Evolutionary conservation across 2,113 vertebrate species (phyloP).

Genomic region (Neolamprologus variostigma): DNA sequence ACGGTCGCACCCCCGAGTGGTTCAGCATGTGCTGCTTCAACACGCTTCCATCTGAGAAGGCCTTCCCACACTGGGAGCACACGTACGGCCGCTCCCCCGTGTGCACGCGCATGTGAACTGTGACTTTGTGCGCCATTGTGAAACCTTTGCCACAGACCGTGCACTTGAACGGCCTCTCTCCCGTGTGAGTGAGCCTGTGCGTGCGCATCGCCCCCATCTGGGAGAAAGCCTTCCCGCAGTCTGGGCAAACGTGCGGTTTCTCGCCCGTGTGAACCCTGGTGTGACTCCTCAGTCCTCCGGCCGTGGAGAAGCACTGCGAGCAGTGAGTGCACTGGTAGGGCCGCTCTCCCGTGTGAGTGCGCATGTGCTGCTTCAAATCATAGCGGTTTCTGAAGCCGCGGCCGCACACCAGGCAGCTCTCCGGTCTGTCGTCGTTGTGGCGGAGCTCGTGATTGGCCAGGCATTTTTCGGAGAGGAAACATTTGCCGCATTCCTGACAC

Average conservation of each 20-base stretch:
- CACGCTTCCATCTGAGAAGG: slow-evolving; percentile 65
- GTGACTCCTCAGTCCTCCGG: slow-evolving; percentile 61
- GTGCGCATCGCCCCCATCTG: slow-evolving; percentile 66
- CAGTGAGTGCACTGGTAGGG: slow-evolving; percentile 67
- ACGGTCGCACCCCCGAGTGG: slow-evolving; percentile 67
- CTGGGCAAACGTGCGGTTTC: slow-evolving; percentile 60
- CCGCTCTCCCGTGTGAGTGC: slow-evolving; percentile 65
- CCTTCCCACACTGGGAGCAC: slow-evolving; percentile 65
- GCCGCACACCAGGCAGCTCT: slow-evolving; percentile 57
- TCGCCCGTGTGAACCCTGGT: slow-evolving; percentile 65
- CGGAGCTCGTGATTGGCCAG: slow-evolving; percentile 59
- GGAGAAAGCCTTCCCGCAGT: slow-evolving; percentile 65
- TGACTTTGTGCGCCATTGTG: slow-evolving; percentile 64
- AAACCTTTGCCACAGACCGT: slow-evolving; percentile 63
- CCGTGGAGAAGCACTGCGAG: slow-evolving; percentile 61
- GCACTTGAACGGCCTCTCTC: slow-evolving; percentile 63
- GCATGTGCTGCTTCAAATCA: slow-evolving; percentile 67
- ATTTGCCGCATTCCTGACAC: slow-evolving; percentile 66
- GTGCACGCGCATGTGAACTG: slow-evolving; percentile 67
- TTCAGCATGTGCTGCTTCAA: slow-evolving; percentile 69
- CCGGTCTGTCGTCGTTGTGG: slow-evolving; percentile 56
- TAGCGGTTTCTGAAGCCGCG: slow-evolving; percentile 63
- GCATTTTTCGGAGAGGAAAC: slow-evolving; percentile 60
- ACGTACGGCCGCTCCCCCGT: slow-evolving; percentile 63
- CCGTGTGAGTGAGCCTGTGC: slow-evolving; percentile 65